phyloP scores from a whole-genome alignment of 2,888 invertebrate species.

The Erebia palarica region DNA sequence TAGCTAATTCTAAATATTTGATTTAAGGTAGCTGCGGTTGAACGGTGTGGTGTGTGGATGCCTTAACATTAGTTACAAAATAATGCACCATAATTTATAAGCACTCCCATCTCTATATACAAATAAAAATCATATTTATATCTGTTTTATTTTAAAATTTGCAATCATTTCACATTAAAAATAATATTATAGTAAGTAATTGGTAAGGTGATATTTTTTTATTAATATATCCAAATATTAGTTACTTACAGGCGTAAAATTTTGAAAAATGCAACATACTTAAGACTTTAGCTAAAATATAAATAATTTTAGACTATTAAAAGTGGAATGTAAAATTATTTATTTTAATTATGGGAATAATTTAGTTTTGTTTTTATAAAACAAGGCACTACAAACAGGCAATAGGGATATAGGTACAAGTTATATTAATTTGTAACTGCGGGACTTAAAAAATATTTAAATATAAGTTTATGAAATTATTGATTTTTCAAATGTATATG shows the following conservation, averaged over 20 bases:
- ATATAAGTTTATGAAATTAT: neutral
- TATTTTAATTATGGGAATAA: neutral
- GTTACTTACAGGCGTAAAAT: constrained; percentile 20
- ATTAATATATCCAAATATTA: constrained; percentile 13
- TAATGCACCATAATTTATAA: constrained; percentile 63
- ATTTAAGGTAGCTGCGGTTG: constrained; percentile 1
- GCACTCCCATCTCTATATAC: constrained; percentile 68
- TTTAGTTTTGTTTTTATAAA: constrained; percentile 21
- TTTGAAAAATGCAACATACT: constrained; percentile 30
- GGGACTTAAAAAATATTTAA: too few species aligned
- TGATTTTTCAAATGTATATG: neutral
- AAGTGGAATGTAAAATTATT: constrained; percentile 37
- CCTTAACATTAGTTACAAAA: constrained; percentile 61
- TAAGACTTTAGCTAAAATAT: constrained; percentile 28
- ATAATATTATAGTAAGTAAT: constrained; percentile 14
- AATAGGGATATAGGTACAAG: neutral
- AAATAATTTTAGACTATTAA: constrained; percentile 24
- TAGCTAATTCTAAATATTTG: neutral
- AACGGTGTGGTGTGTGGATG: constrained; percentile 27
- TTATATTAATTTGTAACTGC: too few species aligned
- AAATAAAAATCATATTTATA: constrained; percentile 49
- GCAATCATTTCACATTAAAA: constrained; percentile 21
- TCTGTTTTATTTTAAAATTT: constrained; percentile 24
- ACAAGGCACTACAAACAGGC: constrained; percentile 32
- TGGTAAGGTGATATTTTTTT: neutral